Evolutionary conservation across 2,113 vertebrate species (phyloP).

Genomic region (Trematomus loennbergii): DNA sequence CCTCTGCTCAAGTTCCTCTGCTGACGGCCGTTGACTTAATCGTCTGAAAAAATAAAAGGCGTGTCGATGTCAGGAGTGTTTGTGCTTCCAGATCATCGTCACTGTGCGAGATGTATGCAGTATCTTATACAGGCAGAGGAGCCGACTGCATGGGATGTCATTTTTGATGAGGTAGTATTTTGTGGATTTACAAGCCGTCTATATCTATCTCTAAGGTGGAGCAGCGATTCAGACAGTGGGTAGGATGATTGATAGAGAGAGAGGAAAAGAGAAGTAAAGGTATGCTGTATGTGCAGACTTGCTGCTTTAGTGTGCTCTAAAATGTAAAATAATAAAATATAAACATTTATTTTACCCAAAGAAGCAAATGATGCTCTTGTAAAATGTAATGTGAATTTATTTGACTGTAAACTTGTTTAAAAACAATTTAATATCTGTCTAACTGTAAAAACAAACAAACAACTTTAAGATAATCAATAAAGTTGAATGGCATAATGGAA

Average conservation of each 20-base stretch:
- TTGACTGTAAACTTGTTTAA: no score
- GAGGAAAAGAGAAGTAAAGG: neutral
- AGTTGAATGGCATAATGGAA: no score
- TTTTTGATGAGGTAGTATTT: constrained; percentile 25
- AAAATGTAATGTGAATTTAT: no score
- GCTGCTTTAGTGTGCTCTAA: no score
- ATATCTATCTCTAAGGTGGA: neutral
- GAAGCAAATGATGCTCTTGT: no score
- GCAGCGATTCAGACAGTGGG: neutral
- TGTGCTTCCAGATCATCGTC: neutral
- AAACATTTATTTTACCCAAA: no score
- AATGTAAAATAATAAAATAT: neutral
- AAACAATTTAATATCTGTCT: no score
- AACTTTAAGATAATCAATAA: neutral
- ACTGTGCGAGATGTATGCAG: neutral
- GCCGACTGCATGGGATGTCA: neutral
- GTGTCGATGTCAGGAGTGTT: constrained; percentile 20
- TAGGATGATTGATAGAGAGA: constrained; percentile 2
- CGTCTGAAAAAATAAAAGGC: constrained; percentile 84
- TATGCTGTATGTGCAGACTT: neutral
- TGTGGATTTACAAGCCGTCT: neutral
- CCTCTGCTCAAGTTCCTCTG: constrained; percentile 97
- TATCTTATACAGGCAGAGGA: neutral
- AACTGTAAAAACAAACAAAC: no score
- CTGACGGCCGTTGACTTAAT: constrained; percentile 96